Evolutionary conservation across 1,140 invertebrate species (phyloP).

Genomic region (Cyclina sinensis): DNA sequence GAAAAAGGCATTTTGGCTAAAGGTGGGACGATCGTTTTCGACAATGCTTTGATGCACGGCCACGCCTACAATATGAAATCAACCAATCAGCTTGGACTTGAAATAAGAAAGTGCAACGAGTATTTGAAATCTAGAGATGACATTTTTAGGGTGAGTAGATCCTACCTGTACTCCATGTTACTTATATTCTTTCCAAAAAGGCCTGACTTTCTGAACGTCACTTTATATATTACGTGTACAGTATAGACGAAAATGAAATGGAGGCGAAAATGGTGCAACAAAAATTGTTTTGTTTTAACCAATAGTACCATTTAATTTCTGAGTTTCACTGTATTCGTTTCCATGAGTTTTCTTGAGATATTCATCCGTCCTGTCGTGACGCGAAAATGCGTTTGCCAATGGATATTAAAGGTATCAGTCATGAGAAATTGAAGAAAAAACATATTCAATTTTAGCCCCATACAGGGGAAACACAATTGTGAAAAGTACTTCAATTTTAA

Average conservation of each 20-base stretch:
- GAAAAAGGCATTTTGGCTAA: not conserved
- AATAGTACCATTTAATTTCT: too few species aligned
- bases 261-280: not conserved
- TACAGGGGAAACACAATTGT: too few species aligned
- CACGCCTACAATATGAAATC: constrained; percentile 8
- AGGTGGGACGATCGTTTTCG: constrained; percentile 22
- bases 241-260: not conserved
- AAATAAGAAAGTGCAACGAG: constrained; percentile 38
- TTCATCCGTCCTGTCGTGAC: too few species aligned
- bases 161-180: not conserved
- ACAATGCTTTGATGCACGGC: constrained; percentile 46
- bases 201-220: not conserved
- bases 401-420: too few species aligned
- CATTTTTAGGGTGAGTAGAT: not conserved
- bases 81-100: not conserved
- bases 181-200: too few species aligned
- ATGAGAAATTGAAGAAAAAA: too few species aligned
- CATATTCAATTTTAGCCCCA: too few species aligned
- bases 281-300: not conserved
- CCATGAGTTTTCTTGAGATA: too few species aligned
- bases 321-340: too few species aligned
- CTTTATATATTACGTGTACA: too few species aligned
- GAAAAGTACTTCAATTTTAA: too few species aligned
- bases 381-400: too few species aligned
- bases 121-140: constrained; percentile 29